Conservation (phyloP, 2,888 invertebrate species). For the Apamea anceps region DNA sequence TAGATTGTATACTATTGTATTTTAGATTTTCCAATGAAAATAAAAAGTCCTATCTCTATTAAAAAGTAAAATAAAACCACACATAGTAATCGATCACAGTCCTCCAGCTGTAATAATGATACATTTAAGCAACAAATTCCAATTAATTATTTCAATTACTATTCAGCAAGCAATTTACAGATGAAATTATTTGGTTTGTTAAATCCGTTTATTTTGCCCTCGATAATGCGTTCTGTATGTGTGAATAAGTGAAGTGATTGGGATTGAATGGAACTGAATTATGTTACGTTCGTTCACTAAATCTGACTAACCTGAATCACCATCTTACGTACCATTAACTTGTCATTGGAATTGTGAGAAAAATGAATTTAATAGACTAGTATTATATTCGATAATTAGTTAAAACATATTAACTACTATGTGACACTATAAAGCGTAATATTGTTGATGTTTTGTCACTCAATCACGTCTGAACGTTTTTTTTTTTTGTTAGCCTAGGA, state of each 20-base stretch:
- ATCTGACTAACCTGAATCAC: neutral
- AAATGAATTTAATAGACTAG: neutral
- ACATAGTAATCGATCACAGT: constrained; percentile 1
- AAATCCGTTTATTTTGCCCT: constrained; percentile 48
- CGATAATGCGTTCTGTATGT: constrained; percentile 24
- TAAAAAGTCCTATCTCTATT: neutral
- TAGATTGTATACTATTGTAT: neutral
- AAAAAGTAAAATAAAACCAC: neutral
- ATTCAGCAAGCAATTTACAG: constrained; percentile 72
- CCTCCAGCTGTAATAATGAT: neutral
- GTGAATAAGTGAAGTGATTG: constrained; percentile 29
- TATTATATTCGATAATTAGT: neutral
- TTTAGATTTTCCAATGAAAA: neutral
- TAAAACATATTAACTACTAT: neutral
- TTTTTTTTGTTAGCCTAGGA: neutral
- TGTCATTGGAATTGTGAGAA: neutral
- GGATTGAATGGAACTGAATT: constrained; percentile 24
- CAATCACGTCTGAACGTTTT: neutral
- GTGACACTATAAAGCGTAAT: neutral
- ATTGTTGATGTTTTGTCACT: neutral
- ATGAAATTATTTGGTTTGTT: constrained; percentile 66
- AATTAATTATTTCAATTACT: constrained; percentile 72
- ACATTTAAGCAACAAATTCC: constrained; percentile 62
- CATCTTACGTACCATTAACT: constrained; percentile 9
- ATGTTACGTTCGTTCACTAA: constrained; percentile 3